Percentiles rank a stretch among this genome's conserved stretches.
phyloP scores from a whole-genome alignment of 2,888 invertebrate genomes.

The Folsomia candida region DNA sequence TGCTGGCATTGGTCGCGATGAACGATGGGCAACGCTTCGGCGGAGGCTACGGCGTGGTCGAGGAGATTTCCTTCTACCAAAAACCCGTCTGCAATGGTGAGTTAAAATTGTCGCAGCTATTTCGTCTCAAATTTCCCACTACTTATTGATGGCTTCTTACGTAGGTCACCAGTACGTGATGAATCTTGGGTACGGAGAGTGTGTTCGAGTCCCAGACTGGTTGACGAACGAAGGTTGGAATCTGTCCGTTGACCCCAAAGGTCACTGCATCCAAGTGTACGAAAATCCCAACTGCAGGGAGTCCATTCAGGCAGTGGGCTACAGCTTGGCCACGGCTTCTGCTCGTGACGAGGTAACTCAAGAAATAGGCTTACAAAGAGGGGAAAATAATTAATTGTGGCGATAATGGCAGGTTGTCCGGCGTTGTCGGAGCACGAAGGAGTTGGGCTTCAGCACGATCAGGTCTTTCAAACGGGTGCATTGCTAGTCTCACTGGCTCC shows the following conservation, averaged over 20 bases:
- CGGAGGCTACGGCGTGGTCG: too few relatives aligned
- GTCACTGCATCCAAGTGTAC: not conserved
- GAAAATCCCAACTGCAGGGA: not conserved
- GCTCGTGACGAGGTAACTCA: too few relatives aligned
- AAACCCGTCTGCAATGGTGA: not conserved
- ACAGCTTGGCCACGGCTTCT: not conserved
- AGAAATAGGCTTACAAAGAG: too few relatives aligned
- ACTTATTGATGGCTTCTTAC: too few relatives aligned
- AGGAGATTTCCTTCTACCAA: not conserved
- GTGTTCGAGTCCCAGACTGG: not conserved
- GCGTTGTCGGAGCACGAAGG: not conserved
- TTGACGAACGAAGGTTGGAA: not conserved
- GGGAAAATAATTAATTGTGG: too few relatives aligned
- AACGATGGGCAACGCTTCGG: too few relatives aligned
- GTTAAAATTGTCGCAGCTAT: too few relatives aligned
- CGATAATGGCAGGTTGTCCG: not conserved
- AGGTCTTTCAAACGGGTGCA: not conserved
- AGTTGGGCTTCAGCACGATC: not conserved
- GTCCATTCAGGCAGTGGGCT: not conserved
- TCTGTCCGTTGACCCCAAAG: not conserved
- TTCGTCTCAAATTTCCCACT: too few relatives aligned
- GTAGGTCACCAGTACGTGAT: not conserved
- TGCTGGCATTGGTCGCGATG: not conserved
- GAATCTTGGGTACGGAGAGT: not conserved
- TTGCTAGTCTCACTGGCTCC: too few relatives aligned